Base-by-base conservation (phyloP, 2,113 vertebrate genomes). In the Lynx canadensis region DNA sequence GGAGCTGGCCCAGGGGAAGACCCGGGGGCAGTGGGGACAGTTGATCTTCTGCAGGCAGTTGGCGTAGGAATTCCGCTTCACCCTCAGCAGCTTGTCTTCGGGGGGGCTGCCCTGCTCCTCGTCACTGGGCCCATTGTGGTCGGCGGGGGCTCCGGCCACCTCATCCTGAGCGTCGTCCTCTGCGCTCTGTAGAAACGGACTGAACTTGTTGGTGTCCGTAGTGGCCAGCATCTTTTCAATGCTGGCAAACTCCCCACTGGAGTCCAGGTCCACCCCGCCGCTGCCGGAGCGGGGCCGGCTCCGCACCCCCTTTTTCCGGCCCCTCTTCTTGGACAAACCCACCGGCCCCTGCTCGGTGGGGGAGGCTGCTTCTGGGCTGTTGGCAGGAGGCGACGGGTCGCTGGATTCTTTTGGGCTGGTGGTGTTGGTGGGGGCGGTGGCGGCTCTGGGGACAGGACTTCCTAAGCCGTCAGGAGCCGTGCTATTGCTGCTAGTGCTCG, bases 221-320 rank as follows among this genome's bases (percentile, higher is more conserved):
- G 99, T 99, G 91, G 99, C 99, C 25, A 99, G 97, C 99, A 99
- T 99, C 98, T 99, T 99, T 96, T 99, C 99, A 50, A 99, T 99
- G 95, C 99, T 99, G 96, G 99, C 99, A n/a, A 99, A 99, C 98
- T 99, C 99, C 0, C 99, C 99, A 7, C 99, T 99, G 52, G 99
- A 99, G 98, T 99, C 99, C 96, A 99, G 98, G 97, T 99, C 99
- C 18, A 99, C 98, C 16, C 93, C 94, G 1, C 97, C n/a, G 4
- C 97, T 98, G 80, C 93, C 82, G 38, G 97, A 48, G 18, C 98
- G 98, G 21, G 98, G 97, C 66, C 98, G 98, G 89, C 98, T 99
- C 98, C 98, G 98, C 0, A 96, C 85, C 79, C 98, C 98, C 97
- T 97, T 99, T 95, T 99, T 99, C 96, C 99, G 98, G 63, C 99